Base-by-base conservation (phyloP, 2,888 invertebrate genomes). In the Callyntrura guangdongensis region DNA sequence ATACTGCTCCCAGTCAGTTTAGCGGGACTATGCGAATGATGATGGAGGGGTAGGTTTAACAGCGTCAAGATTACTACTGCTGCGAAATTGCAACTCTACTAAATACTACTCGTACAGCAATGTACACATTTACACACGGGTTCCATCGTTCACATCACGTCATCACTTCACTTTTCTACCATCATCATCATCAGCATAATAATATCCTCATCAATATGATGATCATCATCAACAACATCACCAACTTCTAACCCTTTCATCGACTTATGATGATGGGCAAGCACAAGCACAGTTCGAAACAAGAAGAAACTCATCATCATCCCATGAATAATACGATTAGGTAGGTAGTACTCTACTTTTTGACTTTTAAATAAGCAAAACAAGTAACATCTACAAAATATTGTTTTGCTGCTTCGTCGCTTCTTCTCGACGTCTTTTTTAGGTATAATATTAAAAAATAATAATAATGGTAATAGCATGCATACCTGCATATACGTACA, bases 61-160 rank as follows among this genome's bases (percentile, higher is more conserved):
- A 36, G 6, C 36, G 36, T 6, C 36, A 36, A 36, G 36, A 36
- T 36, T 36, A 36, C 36, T 36, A 36, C 36, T 2, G 36, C 36
- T 36, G 6, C 3, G 36, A 2, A 36, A 36, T 36, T 36, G 36
- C 36, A 4, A 36, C 36, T 36, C 12, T 8, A 11, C 12, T 14
- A n/a, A 56, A 8, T 14, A 56, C n/a, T n/a, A n/a, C n/a, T 56
- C 8, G 14, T 56, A 5, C 56, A 56, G 56, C 4, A 14, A 56
- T n/a, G 17, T 3, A 56, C 56, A 17, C 36, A 36, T 36, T n/a
- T n/a, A n/a, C n/a, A 6, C 36, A 36, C 36, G 36, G 20, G n/a
- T 72, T 72, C 72, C 72, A 72, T 72, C 72, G 72, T 72, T 72
- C 72, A 72, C 77, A 49, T 74, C 74, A 49, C 74, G 49, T 77